These are phyloP conservation scores for Lineus longissimus DNA, from an alignment of 1,140 invertebrate genomes.

Conservation along the genomic window DNA sequence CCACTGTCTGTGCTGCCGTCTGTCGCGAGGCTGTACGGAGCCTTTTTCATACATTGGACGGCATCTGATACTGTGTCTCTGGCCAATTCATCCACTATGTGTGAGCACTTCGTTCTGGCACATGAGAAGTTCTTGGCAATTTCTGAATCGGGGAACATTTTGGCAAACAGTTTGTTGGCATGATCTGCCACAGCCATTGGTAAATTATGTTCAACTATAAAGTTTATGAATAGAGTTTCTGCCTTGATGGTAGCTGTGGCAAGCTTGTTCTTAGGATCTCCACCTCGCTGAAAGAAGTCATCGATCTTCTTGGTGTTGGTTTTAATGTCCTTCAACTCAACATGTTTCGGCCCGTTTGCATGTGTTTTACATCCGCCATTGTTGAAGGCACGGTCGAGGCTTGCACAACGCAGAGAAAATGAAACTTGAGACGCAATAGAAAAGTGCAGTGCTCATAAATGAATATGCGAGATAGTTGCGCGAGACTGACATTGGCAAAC, in stretches of 20 bases:
- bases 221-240: background rate
- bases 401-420: too few species aligned
- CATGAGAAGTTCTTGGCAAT: background rate
- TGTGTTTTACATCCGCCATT: too few species aligned
- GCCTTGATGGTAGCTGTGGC: background rate
- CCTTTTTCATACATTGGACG: background rate
- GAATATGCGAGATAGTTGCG: too few species aligned
- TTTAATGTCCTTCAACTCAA: too few species aligned
- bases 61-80: background rate
- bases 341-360: too few species aligned
- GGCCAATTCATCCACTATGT: background rate
- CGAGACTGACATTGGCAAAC: too few species aligned
- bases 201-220: slow-evolving; percentile 2
- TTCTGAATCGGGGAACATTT: background rate
- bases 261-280: background rate
- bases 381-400: too few species aligned
- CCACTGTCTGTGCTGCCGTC: background rate
- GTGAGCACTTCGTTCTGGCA: background rate
- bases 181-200: background rate
- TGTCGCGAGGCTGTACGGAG: background rate
- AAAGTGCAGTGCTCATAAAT: too few species aligned
- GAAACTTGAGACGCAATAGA: too few species aligned
- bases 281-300: too few species aligned
- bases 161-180: background rate
- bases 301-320: too few species aligned